Conservation (phyloP, 2,888 invertebrate species). For the Noctua fimbriata region DNA sequence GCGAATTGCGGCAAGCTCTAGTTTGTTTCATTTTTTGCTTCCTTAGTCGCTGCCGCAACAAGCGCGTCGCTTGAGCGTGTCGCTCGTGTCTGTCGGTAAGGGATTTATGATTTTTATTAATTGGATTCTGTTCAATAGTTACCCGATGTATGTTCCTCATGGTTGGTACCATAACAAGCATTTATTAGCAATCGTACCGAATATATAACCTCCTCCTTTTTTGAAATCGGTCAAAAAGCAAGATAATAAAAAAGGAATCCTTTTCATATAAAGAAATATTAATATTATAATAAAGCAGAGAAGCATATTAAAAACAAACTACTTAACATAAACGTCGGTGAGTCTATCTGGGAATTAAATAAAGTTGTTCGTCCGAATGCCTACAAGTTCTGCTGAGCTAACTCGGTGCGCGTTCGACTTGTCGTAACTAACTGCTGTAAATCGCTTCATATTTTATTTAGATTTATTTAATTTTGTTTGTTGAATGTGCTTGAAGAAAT, state of each 20-base stretch:
- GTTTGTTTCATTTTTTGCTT: background rate
- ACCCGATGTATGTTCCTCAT: background rate
- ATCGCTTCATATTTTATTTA: conserved; percentile 4
- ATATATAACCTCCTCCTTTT: background rate
- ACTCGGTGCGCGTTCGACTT: background rate
- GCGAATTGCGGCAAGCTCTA: background rate
- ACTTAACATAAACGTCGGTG: background rate
- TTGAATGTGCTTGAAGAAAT: conserved; percentile 14
- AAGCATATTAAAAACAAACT: conserved; percentile 7
- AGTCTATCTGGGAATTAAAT: background rate
- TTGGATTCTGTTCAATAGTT: background rate
- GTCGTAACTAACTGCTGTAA: background rate
- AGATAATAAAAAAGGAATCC: background rate
- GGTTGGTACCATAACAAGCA: background rate
- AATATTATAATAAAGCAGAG: background rate
- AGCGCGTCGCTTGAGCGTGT: too few species aligned
- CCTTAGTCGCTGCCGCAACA: background rate
- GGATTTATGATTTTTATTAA: background rate
- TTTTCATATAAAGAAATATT: background rate
- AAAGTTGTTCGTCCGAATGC: conserved; percentile 3
- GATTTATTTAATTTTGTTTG: background rate
- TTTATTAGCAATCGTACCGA: background rate
- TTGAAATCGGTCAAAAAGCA: background rate
- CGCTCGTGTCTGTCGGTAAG: background rate
- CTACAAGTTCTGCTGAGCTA: background rate